Evolutionary conservation across 2,113 vertebrate species (phyloP).

Genomic region (Ploceus nigricollis): DNA sequence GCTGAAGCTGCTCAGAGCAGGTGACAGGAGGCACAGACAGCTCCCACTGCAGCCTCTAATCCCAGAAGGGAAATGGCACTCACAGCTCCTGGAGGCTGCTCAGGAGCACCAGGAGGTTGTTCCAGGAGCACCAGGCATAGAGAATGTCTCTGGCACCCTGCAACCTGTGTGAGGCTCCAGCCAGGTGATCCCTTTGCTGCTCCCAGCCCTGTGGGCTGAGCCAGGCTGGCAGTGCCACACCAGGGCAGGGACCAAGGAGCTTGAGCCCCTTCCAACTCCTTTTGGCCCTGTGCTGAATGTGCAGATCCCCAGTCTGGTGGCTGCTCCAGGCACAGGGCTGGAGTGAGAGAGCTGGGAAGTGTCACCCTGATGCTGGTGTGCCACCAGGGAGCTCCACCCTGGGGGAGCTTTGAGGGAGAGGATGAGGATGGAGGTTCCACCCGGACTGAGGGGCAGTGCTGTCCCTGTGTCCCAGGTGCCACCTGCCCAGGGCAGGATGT

Average conservation of each 20-base stretch:
- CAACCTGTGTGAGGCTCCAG: accelerated
- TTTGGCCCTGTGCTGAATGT: neutral
- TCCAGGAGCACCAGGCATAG: neutral
- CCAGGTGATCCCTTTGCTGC: neutral
- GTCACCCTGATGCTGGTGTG: neutral
- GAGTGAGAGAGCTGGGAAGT: neutral
- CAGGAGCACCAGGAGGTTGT: neutral
- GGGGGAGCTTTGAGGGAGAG: neutral
- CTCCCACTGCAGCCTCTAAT: neutral
- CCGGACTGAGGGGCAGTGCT: neutral
- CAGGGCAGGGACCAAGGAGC: neutral
- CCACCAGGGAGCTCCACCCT: neutral
- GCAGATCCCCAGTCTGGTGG: accelerated
- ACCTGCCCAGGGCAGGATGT: neutral
- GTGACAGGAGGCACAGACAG: neutral
- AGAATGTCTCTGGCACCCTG: neutral
- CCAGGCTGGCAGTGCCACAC: neutral
- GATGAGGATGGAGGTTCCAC: accelerated
- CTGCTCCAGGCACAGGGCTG: neutral
- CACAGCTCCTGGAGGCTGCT: too few species aligned
- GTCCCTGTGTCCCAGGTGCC: neutral
- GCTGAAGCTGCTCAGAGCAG: neutral
- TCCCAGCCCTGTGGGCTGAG: neutral
- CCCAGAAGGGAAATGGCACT: neutral
- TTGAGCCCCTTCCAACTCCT: neutral